phyloP scores from a whole-genome alignment of 2,888 invertebrate species.

The Tanypteryx hageni region DNA sequence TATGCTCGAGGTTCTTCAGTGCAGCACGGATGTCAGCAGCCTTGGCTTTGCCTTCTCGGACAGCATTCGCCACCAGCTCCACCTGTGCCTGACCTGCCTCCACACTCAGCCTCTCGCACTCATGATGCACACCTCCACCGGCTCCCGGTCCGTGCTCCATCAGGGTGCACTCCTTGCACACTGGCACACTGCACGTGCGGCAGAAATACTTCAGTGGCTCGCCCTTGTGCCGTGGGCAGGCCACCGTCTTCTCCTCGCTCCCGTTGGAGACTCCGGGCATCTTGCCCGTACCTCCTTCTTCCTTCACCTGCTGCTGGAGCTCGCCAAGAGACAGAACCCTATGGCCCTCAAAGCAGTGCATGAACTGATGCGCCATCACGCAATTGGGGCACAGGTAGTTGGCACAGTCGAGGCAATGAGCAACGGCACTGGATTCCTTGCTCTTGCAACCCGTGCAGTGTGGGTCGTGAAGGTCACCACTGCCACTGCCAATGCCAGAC shows the following conservation, averaged over 20 bases:
- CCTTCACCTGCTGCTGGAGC: slow-evolving; percentile 82
- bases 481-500: slow-evolving; percentile 76
- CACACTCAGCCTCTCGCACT: slow-evolving; percentile 87
- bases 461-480: slow-evolving; percentile 77
- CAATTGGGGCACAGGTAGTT: slow-evolving; percentile 97
- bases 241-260: slow-evolving; percentile 80
- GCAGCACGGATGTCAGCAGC: slow-evolving; percentile 91
- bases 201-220: slow-evolving; percentile 96
- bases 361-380: slow-evolving; percentile 98
- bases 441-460: slow-evolving; percentile 98
- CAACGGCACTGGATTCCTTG: slow-evolving; percentile 95
- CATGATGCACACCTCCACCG: slow-evolving; percentile 79
- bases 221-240: slow-evolving; percentile 92
- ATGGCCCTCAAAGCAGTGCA: slow-evolving; percentile 99
- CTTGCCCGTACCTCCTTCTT: slow-evolving; percentile 76
- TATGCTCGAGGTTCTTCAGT: slow-evolving; percentile 91
- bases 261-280: slow-evolving; percentile 31
- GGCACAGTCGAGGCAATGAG: slow-evolving; percentile 97
- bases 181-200: slow-evolving; percentile 92
- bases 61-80: slow-evolving; percentile 86
- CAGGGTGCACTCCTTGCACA: slow-evolving; percentile 96
- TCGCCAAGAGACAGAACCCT: slow-evolving; percentile 83
- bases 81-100: slow-evolving; percentile 90
- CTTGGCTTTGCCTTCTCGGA: slow-evolving; percentile 92
- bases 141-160: slow-evolving; percentile 87